These are phyloP conservation scores for Gallirallus australis DNA, from an alignment of 2,797 vertebrate genomes.

Conservation along the genomic window DNA sequence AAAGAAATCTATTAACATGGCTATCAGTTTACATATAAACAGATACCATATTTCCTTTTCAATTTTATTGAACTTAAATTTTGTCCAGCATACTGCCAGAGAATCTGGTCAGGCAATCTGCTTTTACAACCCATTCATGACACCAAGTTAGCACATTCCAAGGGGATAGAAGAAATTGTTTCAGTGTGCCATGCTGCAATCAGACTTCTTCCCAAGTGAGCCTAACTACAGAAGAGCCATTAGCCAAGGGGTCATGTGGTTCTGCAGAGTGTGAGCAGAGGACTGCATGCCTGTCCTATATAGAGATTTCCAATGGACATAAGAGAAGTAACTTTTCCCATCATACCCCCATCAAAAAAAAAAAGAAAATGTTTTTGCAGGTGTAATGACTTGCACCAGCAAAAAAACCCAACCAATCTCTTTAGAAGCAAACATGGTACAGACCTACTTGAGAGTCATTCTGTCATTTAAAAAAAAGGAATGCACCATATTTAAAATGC, in stretches of 20 bases:
- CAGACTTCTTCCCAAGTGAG: not conserved
- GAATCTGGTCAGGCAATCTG: slow-evolving; percentile 1
- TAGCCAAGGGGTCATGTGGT: not conserved
- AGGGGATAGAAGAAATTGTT: not conserved
- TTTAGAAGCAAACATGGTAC: not conserved
- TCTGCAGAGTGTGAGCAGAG: not conserved
- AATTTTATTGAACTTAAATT: not conserved
- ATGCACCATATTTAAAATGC: not conserved
- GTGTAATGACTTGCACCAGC: not conserved
- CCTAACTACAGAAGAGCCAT: not conserved
- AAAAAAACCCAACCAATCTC: not conserved
- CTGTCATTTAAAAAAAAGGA: not conserved
- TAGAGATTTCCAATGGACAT: not conserved
- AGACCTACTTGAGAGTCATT: not conserved
- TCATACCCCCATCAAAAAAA: rapidly evolving
- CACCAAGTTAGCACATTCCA: not conserved
- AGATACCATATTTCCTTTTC: not conserved
- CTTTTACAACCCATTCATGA: not conserved
- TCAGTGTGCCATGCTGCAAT: not conserved
- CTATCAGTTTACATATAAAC: not conserved
- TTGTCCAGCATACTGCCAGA: not conserved
- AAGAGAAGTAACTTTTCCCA: not conserved
- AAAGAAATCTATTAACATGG: not conserved
- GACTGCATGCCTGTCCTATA: not conserved
- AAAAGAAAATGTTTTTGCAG: not conserved